Percentiles rank a stretch among this genome's conserved stretches.
Conservation (phyloP, 2,113 vertebrate genomes). For the Pteronura brasiliensis region DNA sequence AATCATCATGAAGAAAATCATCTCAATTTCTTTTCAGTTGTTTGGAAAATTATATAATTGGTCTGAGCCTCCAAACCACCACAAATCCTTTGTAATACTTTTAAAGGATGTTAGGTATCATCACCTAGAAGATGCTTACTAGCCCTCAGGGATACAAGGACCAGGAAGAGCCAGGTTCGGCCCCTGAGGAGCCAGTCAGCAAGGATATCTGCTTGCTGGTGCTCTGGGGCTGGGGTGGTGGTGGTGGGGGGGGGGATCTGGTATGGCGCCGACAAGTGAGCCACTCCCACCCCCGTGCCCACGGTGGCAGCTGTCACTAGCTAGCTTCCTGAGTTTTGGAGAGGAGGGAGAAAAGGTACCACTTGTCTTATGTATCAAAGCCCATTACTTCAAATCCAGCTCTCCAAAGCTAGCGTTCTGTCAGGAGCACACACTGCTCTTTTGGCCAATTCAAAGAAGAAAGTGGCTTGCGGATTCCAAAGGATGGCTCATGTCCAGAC, state of each 20-base stretch:
- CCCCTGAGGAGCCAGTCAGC: too few species aligned
- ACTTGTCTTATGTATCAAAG: not conserved
- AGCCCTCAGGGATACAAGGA: not conserved
- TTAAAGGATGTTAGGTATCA: not conserved
- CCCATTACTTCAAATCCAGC: not conserved
- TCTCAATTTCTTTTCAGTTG: not conserved
- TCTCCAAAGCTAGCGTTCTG: not conserved
- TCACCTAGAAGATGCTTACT: not conserved
- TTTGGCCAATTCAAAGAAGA: not conserved
- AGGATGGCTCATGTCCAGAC: not conserved
- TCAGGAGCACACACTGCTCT: not conserved
- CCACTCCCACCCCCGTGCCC: accelerated
- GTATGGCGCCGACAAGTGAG: accelerated
- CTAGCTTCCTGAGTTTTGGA: not conserved
- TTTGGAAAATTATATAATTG: not conserved
- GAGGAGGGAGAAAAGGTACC: not conserved
- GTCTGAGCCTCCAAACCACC: not conserved
- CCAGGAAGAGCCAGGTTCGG: not conserved
- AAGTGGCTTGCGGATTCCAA: not conserved
- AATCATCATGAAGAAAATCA: not conserved
- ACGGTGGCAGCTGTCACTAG: accelerated
- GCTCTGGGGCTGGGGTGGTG: too few species aligned
- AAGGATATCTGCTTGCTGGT: not conserved
- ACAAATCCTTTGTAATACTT: not conserved
- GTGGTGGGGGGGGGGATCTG: too few species aligned